Percentiles rank a stretch among this genome's conserved stretches.
Conservation (phyloP, 2,888 invertebrate genomes). For the Catocala sponsa region DNA sequence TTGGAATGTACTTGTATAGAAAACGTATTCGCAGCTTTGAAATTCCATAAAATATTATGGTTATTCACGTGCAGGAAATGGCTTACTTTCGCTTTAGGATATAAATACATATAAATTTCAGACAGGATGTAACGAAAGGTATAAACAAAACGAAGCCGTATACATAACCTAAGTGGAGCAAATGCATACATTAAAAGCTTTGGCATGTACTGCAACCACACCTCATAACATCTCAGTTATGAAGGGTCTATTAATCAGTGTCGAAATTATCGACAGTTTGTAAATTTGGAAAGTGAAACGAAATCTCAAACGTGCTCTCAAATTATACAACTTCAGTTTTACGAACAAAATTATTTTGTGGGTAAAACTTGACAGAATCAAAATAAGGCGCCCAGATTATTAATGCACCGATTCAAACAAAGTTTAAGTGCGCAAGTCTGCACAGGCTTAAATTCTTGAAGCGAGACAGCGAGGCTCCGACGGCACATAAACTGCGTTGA, state of each 20-base stretch:
- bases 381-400: not conserved
- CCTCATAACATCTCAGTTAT: constrained; percentile 23
- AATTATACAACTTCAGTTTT: constrained; percentile 7
- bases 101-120: constrained; percentile 14
- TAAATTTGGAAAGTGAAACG: constrained; percentile 30
- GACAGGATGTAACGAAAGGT: constrained; percentile 40
- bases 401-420: not conserved
- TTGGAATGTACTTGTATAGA: not conserved
- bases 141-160: constrained; percentile 40
- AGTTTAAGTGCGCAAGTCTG: constrained; percentile 17
- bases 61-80: constrained; percentile 5
- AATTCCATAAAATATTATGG: not conserved
- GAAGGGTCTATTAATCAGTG: constrained; percentile 29
- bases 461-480: constrained; percentile 39
- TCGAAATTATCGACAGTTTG: constrained; percentile 32
- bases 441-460: constrained; percentile 22
- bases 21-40: not conserved
- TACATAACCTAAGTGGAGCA: constrained; percentile 35
- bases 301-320: not conserved
- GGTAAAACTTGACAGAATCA: too few species aligned
- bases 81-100: constrained; percentile 19
- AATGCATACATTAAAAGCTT: constrained; percentile 20
- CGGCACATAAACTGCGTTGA: constrained; percentile 64
- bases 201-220: constrained; percentile 19
- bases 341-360: not conserved